Conservation (phyloP, 2,888 invertebrate genomes). For the Nomada lathburiana region DNA sequence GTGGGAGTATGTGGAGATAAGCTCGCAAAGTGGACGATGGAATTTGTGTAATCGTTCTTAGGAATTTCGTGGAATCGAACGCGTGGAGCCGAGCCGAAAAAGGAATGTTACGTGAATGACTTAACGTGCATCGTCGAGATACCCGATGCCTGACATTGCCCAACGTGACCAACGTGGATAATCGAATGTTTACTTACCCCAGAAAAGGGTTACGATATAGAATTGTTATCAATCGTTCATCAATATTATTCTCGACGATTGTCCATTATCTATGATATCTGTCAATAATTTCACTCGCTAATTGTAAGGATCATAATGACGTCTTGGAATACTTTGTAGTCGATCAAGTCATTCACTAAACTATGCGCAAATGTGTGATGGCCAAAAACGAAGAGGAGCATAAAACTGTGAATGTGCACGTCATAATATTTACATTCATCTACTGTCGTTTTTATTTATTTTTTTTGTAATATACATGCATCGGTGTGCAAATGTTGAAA, state of each 20-base stretch:
- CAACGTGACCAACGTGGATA: conserved; percentile 48
- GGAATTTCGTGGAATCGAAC: conserved; percentile 64
- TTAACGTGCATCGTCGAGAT: conserved; percentile 42
- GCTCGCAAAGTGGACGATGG: conserved; percentile 54
- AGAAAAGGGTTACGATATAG: conserved; percentile 73
- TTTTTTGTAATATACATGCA: no score
- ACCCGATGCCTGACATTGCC: conserved; percentile 46
- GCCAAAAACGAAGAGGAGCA: no score
- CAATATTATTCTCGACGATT: conserved; percentile 35
- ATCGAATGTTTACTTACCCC: conserved; percentile 73
- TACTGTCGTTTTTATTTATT: no score
- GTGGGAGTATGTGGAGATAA: conserved; percentile 66
- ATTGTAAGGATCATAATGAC: conserved; percentile 5
- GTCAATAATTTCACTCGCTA: conserved; percentile 22
- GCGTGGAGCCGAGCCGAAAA: conserved; percentile 47
- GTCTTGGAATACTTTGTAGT: no score
- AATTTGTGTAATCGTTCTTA: conserved; percentile 64
- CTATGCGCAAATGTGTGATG: no score
- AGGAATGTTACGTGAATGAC: conserved; percentile 55
- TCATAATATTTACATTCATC: no score
- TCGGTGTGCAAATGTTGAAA: no score
- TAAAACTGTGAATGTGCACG: no score
- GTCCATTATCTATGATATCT: conserved; percentile 28
- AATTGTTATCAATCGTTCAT: conserved; percentile 63
- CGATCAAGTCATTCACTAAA: no score